Evolutionary conservation across 2,888 invertebrate species (phyloP).

Genomic region (Hedya salicella): DNA sequence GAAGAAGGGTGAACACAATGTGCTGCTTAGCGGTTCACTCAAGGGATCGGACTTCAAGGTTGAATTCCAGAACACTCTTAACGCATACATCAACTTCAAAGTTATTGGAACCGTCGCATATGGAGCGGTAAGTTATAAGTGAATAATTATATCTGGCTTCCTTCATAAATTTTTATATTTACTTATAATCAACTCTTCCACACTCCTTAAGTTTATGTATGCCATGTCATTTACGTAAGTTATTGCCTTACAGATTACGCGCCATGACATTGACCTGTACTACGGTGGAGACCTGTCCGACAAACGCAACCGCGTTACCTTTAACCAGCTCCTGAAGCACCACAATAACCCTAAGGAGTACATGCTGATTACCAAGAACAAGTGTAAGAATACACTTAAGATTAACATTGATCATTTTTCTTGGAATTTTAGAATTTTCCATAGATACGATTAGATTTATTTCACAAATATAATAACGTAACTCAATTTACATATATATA

Average conservation of each 20-base stretch:
- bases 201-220: too few relatives aligned
- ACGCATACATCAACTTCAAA: slow-evolving; percentile 86
- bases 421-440: too few relatives aligned
- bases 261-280: slow-evolving; percentile 82
- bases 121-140: slow-evolving; percentile 63
- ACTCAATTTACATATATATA: too few relatives aligned
- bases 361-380: slow-evolving; percentile 81
- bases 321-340: slow-evolving; percentile 75
- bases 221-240: background rate
- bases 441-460: too few relatives aligned
- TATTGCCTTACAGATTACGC: slow-evolving; percentile 55
- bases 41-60: slow-evolving; percentile 74
- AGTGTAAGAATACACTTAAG: slow-evolving; percentile 60
- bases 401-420: too few relatives aligned
- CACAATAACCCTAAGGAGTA: slow-evolving; percentile 70
- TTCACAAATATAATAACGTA: too few relatives aligned
- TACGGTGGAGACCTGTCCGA: slow-evolving; percentile 87
- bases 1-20: slow-evolving; percentile 74
- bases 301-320: slow-evolving; percentile 80
- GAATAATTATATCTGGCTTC: background rate
- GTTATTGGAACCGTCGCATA: slow-evolving; percentile 83
- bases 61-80: slow-evolving; percentile 85
- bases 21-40: slow-evolving; percentile 77
- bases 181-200: background rate
- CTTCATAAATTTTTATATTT: background rate